phyloP scores from a whole-genome alignment of 2,113 vertebrate genomes.

The Ailurus styani region DNA sequence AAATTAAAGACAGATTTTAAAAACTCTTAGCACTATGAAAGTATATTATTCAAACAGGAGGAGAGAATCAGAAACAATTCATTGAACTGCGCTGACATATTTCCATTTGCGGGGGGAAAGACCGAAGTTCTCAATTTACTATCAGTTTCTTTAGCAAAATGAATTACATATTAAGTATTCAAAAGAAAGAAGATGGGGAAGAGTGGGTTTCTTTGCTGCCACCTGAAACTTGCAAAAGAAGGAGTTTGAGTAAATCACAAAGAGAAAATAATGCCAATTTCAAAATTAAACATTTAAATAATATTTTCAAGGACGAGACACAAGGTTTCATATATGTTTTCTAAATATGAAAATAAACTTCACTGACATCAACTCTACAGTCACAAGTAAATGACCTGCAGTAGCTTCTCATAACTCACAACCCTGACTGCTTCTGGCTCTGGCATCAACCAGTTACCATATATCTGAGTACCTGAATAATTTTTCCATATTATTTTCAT shows the following conservation, averaged over 20 bases:
- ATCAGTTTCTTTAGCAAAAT: not conserved
- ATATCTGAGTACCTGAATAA: not conserved
- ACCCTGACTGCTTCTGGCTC: not conserved
- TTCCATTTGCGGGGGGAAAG: not conserved
- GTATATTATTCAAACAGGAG: not conserved
- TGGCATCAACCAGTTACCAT: not conserved
- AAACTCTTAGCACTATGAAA: not conserved
- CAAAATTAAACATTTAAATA: not conserved
- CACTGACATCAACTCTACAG: not conserved
- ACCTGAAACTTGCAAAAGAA: not conserved
- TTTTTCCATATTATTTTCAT: slow-evolving; percentile 7
- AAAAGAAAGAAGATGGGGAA: not conserved
- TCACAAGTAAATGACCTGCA: not conserved
- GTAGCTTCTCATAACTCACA: not conserved
- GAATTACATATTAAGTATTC: slow-evolving; percentile 6
- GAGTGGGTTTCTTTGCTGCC: not conserved
- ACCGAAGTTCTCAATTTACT: not conserved
- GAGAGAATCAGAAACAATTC: not conserved
- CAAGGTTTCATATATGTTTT: not conserved
- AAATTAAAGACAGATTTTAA: not conserved
- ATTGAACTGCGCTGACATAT: not conserved
- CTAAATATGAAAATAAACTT: slow-evolving; percentile 19
- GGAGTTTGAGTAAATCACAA: not conserved
- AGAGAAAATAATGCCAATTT: not conserved
- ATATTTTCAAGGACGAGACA: slow-evolving; percentile 15